Evolutionary conservation across 2,797 vertebrate species (phyloP).

Genomic region (Melanotaenia parkinsoni): DNA sequence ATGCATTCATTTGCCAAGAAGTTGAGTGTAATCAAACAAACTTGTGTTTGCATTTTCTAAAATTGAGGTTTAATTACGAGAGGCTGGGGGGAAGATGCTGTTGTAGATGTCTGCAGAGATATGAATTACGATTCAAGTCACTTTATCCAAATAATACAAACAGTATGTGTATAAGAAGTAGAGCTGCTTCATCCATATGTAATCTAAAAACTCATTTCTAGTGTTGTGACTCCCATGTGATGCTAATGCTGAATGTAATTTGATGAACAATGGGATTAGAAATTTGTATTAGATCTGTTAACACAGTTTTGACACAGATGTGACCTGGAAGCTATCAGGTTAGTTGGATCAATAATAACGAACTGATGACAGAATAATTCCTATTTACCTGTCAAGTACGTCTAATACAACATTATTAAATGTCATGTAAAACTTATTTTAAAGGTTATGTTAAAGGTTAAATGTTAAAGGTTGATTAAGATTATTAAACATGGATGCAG

Average conservation of each 20-base stretch:
- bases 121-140: constrained; percentile 67
- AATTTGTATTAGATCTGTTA: constrained; percentile 23
- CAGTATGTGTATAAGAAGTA: constrained; percentile 24
- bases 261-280: constrained; percentile 34
- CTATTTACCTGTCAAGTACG: background rate
- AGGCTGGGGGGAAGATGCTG: constrained; percentile 23
- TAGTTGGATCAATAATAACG: constrained; percentile 27
- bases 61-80: constrained; percentile 58
- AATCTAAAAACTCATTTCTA: constrained; percentile 33
- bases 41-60: constrained; percentile 49
- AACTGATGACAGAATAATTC: constrained; percentile 18
- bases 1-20: constrained; percentile 59
- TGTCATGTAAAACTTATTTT: constrained; percentile 8
- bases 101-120: constrained; percentile 63
- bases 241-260: constrained; percentile 27
- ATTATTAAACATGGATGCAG: background rate
- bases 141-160: constrained; percentile 48
- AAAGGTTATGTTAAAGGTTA: constrained; percentile 5
- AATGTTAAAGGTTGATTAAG: too few species aligned
- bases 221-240: constrained; percentile 16
- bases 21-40: constrained; percentile 67
- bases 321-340: constrained; percentile 15
- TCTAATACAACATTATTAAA: constrained; percentile 8
- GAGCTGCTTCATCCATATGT: constrained; percentile 17
- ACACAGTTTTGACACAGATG: constrained; percentile 30